phyloP scores from a whole-genome alignment of 2,888 invertebrate species.

The Graphium colonna region DNA sequence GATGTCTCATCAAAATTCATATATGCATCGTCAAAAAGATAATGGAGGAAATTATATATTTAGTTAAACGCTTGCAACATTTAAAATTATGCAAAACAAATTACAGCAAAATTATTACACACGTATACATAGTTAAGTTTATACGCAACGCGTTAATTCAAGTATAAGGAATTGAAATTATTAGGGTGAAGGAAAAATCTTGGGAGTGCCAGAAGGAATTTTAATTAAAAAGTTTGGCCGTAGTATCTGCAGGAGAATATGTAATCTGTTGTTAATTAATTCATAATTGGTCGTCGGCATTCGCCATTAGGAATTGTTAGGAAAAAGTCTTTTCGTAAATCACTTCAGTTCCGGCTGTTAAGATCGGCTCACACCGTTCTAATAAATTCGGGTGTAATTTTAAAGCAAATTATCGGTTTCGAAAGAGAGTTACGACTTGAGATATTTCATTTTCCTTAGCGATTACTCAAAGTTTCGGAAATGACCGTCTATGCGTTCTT shows the following conservation, averaged over 20 bases:
- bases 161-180: slow-evolving; percentile 9
- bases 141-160: neutral
- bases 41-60: no score
- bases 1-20: no score
- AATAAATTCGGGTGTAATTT: slow-evolving; percentile 5
- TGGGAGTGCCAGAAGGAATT: slow-evolving; percentile 47
- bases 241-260: slow-evolving; percentile 63
- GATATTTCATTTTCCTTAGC: slow-evolving; percentile 15
- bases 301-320: slow-evolving; percentile 36
- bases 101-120: no score
- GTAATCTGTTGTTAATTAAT: slow-evolving; percentile 72
- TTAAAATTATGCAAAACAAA: no score
- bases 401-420: slow-evolving; percentile 22
- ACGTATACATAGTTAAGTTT: neutral
- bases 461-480: slow-evolving; percentile 17
- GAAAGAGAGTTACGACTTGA: slow-evolving; percentile 5
- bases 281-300: slow-evolving; percentile 63
- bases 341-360: slow-evolving; percentile 16
- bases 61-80: no score
- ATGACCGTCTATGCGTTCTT: slow-evolving; percentile 8
- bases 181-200: slow-evolving; percentile 8
- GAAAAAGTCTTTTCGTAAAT: slow-evolving; percentile 18
- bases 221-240: slow-evolving; percentile 68
- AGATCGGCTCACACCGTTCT: slow-evolving; percentile 20
- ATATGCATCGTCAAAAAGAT: no score